Conservation (phyloP, 1,140 invertebrate genomes). For the Cyrtorhinus lividipennis region DNA sequence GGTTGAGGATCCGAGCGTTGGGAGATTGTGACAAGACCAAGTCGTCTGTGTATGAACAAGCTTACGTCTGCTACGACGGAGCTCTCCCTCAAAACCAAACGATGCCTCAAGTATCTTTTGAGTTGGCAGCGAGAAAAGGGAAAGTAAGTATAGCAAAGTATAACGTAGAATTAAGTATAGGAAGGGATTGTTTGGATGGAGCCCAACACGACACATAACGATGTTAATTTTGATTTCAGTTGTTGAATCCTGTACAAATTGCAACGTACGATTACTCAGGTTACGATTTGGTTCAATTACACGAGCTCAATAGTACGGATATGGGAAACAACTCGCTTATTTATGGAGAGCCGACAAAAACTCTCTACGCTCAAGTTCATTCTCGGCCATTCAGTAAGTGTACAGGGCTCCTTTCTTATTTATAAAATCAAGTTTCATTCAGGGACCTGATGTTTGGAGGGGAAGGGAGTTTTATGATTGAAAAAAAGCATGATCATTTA, state of each 20-base stretch:
- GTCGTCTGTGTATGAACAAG: conserved; percentile 18
- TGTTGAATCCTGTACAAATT: conserved; percentile 22
- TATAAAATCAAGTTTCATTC: too few species aligned
- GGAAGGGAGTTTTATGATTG: too few species aligned
- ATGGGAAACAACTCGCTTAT: not conserved
- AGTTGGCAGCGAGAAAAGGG: conserved; percentile 12
- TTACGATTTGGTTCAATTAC: conserved; percentile 17
- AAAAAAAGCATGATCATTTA: too few species aligned
- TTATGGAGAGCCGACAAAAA: conserved; percentile 15
- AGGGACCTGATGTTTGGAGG: too few species aligned
- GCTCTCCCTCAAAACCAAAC: not conserved
- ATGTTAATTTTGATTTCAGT: conserved; percentile 7
- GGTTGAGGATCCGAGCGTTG: conserved; percentile 33
- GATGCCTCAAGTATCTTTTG: conserved; percentile 13
- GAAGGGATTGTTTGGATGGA: not conserved
- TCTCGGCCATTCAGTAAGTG: conserved; percentile 19
- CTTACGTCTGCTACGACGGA: conserved; percentile 20
- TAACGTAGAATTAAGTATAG: not conserved
- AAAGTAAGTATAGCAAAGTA: conserved; percentile 16
- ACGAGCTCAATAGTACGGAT: conserved; percentile 15
- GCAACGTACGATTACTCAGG: conserved; percentile 16
- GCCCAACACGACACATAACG: too few species aligned
- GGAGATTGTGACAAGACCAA: conserved; percentile 30
- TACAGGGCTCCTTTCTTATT: too few species aligned
- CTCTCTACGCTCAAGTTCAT: conserved; percentile 19